These are phyloP conservation scores for Sebastes fasciatus DNA, from an alignment of 2,113 vertebrate species.

Conservation along the genomic window DNA sequence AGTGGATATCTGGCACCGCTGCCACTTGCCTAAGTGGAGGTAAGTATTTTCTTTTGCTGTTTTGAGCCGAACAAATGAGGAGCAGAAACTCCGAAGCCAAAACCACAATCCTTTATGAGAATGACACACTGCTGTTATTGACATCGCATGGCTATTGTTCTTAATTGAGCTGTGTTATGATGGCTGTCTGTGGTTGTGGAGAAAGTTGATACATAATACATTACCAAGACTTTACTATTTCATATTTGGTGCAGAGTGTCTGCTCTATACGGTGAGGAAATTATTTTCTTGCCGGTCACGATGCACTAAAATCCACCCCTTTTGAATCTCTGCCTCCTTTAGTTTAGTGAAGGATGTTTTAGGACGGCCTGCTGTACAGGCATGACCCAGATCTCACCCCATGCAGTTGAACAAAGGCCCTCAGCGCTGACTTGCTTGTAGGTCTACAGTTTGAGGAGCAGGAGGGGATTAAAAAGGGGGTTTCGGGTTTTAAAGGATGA, in stretches of 20 bases:
- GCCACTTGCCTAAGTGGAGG: constrained; percentile 73
- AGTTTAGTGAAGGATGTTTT: constrained; percentile 26
- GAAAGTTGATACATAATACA: constrained; percentile 2
- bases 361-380: constrained; percentile 45
- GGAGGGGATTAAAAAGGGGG: constrained; percentile 70
- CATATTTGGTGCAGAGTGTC: constrained; percentile 4
- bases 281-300: neutral
- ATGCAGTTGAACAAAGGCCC: constrained; percentile 80
- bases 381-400: constrained; percentile 80
- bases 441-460: constrained; percentile 71
- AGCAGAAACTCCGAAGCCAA: constrained; percentile 26
- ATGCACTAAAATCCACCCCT: constrained; percentile 1
- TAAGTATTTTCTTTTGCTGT: constrained; percentile 51
- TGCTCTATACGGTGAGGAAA: neutral
- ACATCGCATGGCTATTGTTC: neutral
- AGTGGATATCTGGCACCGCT: constrained; percentile 71
- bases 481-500: constrained; percentile 78
- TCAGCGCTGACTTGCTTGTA: constrained; percentile 53
- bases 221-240: constrained; percentile 6
- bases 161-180: neutral
- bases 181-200: neutral
- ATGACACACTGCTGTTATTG: neutral
- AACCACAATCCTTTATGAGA: neutral
- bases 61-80: constrained; percentile 34
- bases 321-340: constrained; percentile 15